Base-by-base conservation (phyloP, 2,797 vertebrate species). In the Danio aesculapii region DNA sequence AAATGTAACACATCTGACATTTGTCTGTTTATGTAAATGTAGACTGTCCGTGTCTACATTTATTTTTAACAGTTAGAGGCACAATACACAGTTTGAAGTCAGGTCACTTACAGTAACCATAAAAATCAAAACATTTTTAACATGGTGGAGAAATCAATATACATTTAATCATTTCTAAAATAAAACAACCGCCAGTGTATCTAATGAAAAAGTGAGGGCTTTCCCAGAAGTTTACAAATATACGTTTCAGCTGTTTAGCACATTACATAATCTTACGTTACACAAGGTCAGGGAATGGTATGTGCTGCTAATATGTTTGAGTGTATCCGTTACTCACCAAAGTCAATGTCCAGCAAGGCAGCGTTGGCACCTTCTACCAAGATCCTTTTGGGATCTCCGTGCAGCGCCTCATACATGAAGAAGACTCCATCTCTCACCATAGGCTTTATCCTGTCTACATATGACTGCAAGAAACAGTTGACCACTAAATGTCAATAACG, bases 301-400 rank as follows among this genome's bases (percentile, higher is more conserved):
- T 17, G 12, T 73, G 7, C 63, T 44, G 2, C 30, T 4, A 10
- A 5, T 74, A 12, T 30, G n/a, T 70, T 46, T 70, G 5, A 2
- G 8, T 66, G 71, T 75, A 30, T 50, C 46, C 12, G 70, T 67
- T 67, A 82, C 97, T 92, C 91, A 99, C 98, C 98, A 86, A 99
- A 99, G 92, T 99, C 97, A 71, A 99, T 99, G 92, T 99, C 98
- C 88, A 99, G 91, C 16, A 99, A 92, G 0, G 98, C 97, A 72
- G 98, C 98, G 68, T 99, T 99, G 87, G 98, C 98, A 79, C 98
- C 98, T 91, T 99, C 98, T 87, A 99, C 98, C 88, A 99, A 92
- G 90, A 99, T 99, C 88, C 96, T 99, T 94, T 97, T 97, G 14
- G 96, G 93, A 75, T 96, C 93, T 50, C 98, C 97, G 64, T 98